Percentiles rank a stretch among this genome's conserved stretches.
phyloP scores from a whole-genome alignment of 2,888 invertebrate species.

The Catocala sponsa region DNA sequence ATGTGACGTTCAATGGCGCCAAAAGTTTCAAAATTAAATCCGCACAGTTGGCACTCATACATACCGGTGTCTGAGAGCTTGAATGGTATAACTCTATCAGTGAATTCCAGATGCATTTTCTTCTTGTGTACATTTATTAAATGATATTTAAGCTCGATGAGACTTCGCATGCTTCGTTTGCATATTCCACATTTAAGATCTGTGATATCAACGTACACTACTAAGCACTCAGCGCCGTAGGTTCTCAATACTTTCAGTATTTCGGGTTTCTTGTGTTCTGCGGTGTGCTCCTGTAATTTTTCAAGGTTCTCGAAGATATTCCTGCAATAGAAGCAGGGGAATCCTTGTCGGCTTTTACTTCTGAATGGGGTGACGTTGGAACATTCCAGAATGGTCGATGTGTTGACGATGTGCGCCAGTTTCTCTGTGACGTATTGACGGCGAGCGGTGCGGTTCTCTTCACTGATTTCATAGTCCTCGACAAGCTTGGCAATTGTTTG shows the following conservation, averaged over 20 bases:
- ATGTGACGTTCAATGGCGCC: slow-evolving; percentile 79
- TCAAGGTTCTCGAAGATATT: slow-evolving; percentile 64
- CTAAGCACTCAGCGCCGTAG: slow-evolving; percentile 69
- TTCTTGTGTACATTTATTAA: slow-evolving; percentile 68
- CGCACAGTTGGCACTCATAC: slow-evolving; percentile 73
- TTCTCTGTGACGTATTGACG: slow-evolving; percentile 67
- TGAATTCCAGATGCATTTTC: slow-evolving; percentile 61
- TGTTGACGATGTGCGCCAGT: slow-evolving; percentile 67
- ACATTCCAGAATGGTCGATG: slow-evolving; percentile 61
- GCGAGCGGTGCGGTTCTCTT: slow-evolving; percentile 14
- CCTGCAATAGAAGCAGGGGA: slow-evolving; percentile 78
- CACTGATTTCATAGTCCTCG: slow-evolving; percentile 40
- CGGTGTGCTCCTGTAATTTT: slow-evolving; percentile 59
- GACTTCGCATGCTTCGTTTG: slow-evolving; percentile 46
- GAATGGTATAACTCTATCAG: slow-evolving; percentile 75
- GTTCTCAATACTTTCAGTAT: slow-evolving; percentile 57
- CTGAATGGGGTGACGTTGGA: slow-evolving; percentile 75
- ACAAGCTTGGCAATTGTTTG: slow-evolving; percentile 56
- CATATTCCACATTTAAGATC: slow-evolving; percentile 72
- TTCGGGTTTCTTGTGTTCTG: slow-evolving; percentile 57
- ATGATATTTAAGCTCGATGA: slow-evolving; percentile 71
- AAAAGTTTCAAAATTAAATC: slow-evolving; percentile 74
- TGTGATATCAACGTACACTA: slow-evolving; percentile 75
- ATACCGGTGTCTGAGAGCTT: slow-evolving; percentile 61
- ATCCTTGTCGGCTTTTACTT: slow-evolving; percentile 68